Base-by-base conservation (phyloP, 2,888 invertebrate species). In the Dicranocentrus wangi region DNA sequence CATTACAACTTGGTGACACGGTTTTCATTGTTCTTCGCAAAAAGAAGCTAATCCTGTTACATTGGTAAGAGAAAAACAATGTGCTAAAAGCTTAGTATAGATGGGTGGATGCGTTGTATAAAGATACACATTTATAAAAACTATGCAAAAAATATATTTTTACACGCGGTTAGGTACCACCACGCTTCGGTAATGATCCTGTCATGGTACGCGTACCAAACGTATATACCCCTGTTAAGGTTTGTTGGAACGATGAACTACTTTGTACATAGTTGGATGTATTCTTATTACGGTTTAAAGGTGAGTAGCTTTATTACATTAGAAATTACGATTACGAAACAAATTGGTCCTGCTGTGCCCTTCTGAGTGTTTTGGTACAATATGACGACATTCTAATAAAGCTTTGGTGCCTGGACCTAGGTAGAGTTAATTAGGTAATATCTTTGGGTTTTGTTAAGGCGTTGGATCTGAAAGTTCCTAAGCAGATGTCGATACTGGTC, bases 221-320 rank as follows among this genome's bases (percentile, higher is more conserved):
- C 80, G 15, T 83, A 83, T 23, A 80, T 80, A 43, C 83, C 83
- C 21, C 65, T 80, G 28, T 28, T 82, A 2, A 58, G 83, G 21
- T 83, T 79, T 53, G 79, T 83, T n/a, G 83, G 82, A 17, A 69
- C 71, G 10, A 80, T 83, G 76, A 83, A 83, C 51, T 82, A 82
- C 39, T 79, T 82, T 70, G 65, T 69, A 13, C 83, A 83, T 43
- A 68, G 47, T 53, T 79, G 53, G 43, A 83, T 83, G 83, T 83
- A 83, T 32, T n/a, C 51, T 3, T 83, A 83, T 21, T 83, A 80
- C 58, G 75, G 71, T 28, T 47, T 82, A 23, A 71, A 73, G 69
- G 83, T 83, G 69, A 58, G 51, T 47, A 42, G 43, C 58, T 58
- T 23, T n/a, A n/a, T n/a, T n/a, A n/a, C n/a, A n/a, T n/a, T n/a